phyloP scores from a whole-genome alignment of 2,888 invertebrate genomes.

The Mesochorus sp. region DNA sequence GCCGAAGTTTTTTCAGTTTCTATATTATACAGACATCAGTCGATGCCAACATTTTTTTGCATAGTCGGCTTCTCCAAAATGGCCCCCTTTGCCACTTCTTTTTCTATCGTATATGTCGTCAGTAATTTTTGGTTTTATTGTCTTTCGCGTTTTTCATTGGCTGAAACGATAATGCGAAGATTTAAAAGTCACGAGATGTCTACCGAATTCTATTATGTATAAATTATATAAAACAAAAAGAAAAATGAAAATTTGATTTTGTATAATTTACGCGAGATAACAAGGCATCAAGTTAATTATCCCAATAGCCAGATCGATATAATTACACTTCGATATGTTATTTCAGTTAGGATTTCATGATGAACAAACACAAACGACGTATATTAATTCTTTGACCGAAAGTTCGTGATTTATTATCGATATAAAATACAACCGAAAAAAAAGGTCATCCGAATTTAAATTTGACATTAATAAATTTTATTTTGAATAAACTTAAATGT shows the following conservation, averaged over 20 bases:
- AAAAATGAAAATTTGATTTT: too few species aligned
- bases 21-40: not conserved
- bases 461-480: not conserved
- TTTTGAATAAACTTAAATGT: not conserved
- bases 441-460: not conserved
- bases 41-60: not conserved
- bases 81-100: constrained; percentile 2
- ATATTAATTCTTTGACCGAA: not conserved
- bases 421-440: too few species aligned
- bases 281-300: too few species aligned
- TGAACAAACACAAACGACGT: too few species aligned
- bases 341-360: too few species aligned
- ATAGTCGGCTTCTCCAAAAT: not conserved
- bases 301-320: too few species aligned
- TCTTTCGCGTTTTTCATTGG: not conserved
- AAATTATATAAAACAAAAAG: too few species aligned
- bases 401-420: too few species aligned
- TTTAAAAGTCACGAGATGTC: not conserved
- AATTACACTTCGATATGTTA: too few species aligned
- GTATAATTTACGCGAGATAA: too few species aligned
- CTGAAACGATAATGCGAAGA: not conserved
- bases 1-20: not conserved
- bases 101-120: constrained; percentile 1
- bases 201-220: not conserved
- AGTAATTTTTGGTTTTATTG: constrained; percentile 30